phyloP scores from a whole-genome alignment of 2,797 vertebrate species.

The Gephyroberyx darwinii region DNA sequence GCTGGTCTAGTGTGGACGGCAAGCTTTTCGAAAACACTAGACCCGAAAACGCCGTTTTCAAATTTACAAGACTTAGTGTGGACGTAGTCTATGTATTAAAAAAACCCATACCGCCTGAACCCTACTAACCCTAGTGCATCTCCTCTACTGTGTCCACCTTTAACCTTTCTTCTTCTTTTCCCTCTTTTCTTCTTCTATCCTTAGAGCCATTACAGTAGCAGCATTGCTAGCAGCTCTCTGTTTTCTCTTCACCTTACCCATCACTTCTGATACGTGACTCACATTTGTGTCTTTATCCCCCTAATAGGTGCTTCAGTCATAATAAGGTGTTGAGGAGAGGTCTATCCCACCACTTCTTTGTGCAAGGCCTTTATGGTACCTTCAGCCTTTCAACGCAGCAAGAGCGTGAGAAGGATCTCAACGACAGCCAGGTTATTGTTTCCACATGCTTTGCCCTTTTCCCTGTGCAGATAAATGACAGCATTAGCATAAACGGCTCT shows the following conservation, averaged over 20 bases:
- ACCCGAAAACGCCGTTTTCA: no score
- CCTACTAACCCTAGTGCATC: not conserved
- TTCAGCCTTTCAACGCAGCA: not conserved
- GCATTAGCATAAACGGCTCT: slow-evolving; percentile 51
- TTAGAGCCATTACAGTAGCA: not conserved
- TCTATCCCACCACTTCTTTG: slow-evolving; percentile 12
- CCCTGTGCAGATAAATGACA: slow-evolving; percentile 36
- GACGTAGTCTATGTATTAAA: no score
- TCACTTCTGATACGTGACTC: slow-evolving; percentile 21
- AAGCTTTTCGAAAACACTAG: no score
- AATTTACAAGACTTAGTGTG: no score
- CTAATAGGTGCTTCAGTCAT: slow-evolving; percentile 29
- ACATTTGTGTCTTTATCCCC: slow-evolving; percentile 27
- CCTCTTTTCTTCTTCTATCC: not conserved
- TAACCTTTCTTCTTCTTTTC: not conserved
- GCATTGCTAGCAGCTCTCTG: not conserved
- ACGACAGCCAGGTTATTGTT: slow-evolving; percentile 38
- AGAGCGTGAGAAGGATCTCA: slow-evolving; percentile 20
- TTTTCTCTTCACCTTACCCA: not conserved
- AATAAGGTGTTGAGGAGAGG: slow-evolving; percentile 26
- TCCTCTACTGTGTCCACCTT: not conserved
- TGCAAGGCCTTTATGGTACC: slow-evolving; percentile 11
- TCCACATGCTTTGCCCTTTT: slow-evolving; percentile 39
- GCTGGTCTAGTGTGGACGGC: no score
- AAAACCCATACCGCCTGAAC: not conserved